phyloP scores from a whole-genome alignment of 2,888 invertebrate species.

The Protodeltote pygarga region DNA sequence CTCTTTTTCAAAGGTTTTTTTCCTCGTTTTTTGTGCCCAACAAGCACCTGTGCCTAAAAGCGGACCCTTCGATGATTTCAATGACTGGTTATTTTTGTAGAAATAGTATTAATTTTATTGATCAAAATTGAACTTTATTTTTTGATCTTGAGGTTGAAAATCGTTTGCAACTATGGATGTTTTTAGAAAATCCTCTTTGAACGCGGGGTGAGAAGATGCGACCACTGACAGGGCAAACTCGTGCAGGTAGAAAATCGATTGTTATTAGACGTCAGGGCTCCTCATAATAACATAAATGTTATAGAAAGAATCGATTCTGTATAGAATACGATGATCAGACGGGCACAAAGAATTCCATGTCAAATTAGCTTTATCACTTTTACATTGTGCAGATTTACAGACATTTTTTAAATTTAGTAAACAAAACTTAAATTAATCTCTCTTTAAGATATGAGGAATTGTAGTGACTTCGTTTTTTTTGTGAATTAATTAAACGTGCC shows the following conservation, averaged over 20 bases:
- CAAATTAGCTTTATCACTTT: constrained; percentile 58
- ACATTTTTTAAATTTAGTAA: constrained; percentile 11
- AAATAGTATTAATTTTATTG: constrained; percentile 55
- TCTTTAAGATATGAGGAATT: too few species aligned
- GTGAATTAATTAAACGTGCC: too few species aligned
- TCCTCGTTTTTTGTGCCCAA: constrained; percentile 56
- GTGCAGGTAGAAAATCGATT: constrained; percentile 82
- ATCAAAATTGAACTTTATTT: constrained; percentile 23
- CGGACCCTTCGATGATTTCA: constrained; percentile 69
- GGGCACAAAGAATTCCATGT: constrained; percentile 53
- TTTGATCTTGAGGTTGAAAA: not conserved
- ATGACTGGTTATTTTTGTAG: constrained; percentile 79
- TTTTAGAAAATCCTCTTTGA: constrained; percentile 65
- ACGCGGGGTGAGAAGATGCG: constrained; percentile 72
- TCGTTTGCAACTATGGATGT: constrained; percentile 16
- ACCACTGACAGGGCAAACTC: constrained; percentile 66
- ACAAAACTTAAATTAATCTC: too few species aligned
- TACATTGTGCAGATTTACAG: constrained; percentile 30
- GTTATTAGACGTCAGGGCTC: constrained; percentile 66
- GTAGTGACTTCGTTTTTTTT: too few species aligned
- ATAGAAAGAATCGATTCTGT: constrained; percentile 57
- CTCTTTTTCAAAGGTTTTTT: constrained; percentile 58
- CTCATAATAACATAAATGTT: constrained; percentile 65
- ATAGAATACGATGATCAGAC: constrained; percentile 42
- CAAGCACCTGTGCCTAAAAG: constrained; percentile 78